A percentile compares a stretch with the other conserved stretches of the same genome.
phyloP scores from a whole-genome alignment of 2,888 invertebrate species.

The Thereva nobilitata region DNA sequence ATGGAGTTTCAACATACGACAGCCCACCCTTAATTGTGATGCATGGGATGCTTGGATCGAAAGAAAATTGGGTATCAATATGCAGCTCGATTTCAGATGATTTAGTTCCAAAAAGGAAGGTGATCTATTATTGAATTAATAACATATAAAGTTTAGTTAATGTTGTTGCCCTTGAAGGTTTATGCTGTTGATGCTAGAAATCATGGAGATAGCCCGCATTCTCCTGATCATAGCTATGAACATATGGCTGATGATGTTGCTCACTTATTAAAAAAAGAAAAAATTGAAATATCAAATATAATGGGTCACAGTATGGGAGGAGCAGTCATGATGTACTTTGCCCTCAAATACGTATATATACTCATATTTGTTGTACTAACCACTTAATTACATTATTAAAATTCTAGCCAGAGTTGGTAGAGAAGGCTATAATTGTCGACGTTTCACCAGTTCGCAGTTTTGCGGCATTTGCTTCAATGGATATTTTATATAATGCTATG shows the following conservation, averaged over 20 bases:
- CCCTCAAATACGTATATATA: slow-evolving; percentile 63
- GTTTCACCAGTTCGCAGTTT: too few relatives aligned
- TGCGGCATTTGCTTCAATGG: too few relatives aligned
- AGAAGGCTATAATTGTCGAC: too few relatives aligned
- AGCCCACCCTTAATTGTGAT: slow-evolving; percentile 74
- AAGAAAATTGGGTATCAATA: slow-evolving; percentile 83
- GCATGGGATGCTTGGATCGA: slow-evolving; percentile 87
- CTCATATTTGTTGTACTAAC: too few relatives aligned
- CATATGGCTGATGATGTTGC: slow-evolving; percentile 78
- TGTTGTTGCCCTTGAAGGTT: slow-evolving; percentile 55
- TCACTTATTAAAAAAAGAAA: slow-evolving; percentile 66
- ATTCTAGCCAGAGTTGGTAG: too few relatives aligned
- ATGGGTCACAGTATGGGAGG: slow-evolving; percentile 97
- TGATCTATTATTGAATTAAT: not conserved
- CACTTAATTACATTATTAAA: too few relatives aligned
- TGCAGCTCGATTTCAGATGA: slow-evolving; percentile 46
- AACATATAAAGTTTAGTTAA: not conserved
- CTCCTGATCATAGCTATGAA: slow-evolving; percentile 70
- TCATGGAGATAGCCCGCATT: slow-evolving; percentile 92
- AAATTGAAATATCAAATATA: slow-evolving; percentile 68
- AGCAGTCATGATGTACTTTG: slow-evolving; percentile 83
- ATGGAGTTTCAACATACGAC: slow-evolving; percentile 50
- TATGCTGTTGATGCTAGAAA: slow-evolving; percentile 88
- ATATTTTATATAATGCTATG: too few relatives aligned
- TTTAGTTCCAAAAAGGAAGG: slow-evolving; percentile 10